Conservation (phyloP, 2,888 invertebrate species). For the Hecatera dysodea region DNA sequence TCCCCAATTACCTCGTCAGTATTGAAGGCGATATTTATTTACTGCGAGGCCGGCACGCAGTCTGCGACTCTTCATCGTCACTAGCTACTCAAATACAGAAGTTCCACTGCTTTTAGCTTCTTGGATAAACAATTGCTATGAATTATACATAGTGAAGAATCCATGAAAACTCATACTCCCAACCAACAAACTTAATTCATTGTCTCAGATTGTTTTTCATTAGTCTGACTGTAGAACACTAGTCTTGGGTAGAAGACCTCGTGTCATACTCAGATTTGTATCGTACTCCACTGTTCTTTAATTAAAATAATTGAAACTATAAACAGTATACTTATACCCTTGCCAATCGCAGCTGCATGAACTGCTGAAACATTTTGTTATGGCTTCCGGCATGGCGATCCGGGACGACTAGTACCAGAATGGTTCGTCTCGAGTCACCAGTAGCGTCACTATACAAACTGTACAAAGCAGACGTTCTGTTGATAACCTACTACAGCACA, state of each 20-base stretch:
- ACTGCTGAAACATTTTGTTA: too few species aligned
- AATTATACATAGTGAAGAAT: too few species aligned
- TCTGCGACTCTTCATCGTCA: slow-evolving; percentile 50
- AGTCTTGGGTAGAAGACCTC: too few species aligned
- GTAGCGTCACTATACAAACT: too few species aligned
- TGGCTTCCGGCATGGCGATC: background rate
- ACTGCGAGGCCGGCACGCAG: slow-evolving; percentile 61
- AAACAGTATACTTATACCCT: too few species aligned
- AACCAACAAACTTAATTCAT: too few species aligned
- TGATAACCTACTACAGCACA: background rate
- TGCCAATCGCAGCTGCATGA: too few species aligned
- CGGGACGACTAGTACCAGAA: background rate
- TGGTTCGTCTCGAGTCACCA: too few species aligned
- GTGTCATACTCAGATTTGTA: too few species aligned
- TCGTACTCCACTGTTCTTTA: too few species aligned
- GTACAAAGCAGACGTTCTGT: slow-evolving; percentile 29
- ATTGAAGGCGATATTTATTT: slow-evolving; percentile 55
- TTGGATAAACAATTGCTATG: background rate
- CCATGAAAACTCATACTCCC: too few species aligned
- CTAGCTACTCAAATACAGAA: slow-evolving; percentile 29
- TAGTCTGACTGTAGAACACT: background rate
- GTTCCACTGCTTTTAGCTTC: background rate
- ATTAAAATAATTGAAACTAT: too few species aligned
- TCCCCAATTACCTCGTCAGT: slow-evolving; percentile 49
- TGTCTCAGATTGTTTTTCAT: background rate